phyloP scores from a whole-genome alignment of 2,797 vertebrate genomes.

The Hydrolagus colliei region DNA sequence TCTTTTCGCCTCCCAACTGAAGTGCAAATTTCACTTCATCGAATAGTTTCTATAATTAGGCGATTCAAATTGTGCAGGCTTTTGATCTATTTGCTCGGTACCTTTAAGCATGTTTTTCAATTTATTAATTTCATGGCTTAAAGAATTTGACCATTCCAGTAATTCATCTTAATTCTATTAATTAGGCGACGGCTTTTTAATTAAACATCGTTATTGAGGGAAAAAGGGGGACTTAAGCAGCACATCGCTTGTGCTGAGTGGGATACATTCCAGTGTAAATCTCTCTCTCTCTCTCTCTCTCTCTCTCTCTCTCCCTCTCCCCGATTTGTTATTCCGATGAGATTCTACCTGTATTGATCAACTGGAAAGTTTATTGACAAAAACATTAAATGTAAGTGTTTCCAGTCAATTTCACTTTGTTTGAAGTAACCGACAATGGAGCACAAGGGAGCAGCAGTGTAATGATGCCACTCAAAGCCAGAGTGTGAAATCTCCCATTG shows the following conservation, averaged over 20 bases:
- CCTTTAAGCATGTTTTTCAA: constrained; percentile 30
- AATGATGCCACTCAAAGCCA: constrained; percentile 6
- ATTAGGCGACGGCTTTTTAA: constrained; percentile 20
- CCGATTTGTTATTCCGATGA: constrained; percentile 54
- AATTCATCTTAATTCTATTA: constrained; percentile 23
- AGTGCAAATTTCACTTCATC: background rate
- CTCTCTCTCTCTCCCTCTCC: constrained; percentile 42
- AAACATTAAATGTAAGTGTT: constrained; percentile 65
- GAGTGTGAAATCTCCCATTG: constrained; percentile 26
- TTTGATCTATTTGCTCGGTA: constrained; percentile 26
- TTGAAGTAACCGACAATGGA: constrained; percentile 42
- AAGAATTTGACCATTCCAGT: constrained; percentile 3
- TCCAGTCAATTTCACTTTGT: constrained; percentile 61
- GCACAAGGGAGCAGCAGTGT: constrained; percentile 45
- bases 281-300: constrained; percentile 33
- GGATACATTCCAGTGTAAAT: too few relatives aligned
- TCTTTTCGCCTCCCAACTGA: constrained; percentile 3
- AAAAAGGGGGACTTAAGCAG: background rate
- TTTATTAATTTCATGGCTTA: constrained; percentile 23
- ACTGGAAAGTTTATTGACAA: constrained; percentile 57
- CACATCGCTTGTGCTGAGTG: background rate
- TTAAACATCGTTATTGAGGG: constrained; percentile 18
- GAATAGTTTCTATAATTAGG: background rate
- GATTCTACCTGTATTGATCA: constrained; percentile 63
- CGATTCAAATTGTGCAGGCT: background rate